phyloP scores from a whole-genome alignment of 2,888 invertebrate genomes.

The Metacarcinus magister region DNA sequence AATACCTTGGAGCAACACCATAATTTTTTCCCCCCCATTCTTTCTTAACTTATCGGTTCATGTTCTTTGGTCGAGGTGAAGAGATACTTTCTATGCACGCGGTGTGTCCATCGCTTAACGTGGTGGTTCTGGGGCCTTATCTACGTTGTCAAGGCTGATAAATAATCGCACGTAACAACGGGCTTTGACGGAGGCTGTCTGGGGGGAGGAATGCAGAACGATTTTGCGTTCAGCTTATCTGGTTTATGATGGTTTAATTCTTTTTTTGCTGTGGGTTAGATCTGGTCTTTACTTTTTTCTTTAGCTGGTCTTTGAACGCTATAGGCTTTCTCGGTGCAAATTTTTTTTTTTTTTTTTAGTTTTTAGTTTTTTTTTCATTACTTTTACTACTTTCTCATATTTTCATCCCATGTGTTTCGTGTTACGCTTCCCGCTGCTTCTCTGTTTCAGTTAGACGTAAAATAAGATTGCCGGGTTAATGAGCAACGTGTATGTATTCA shows the following conservation, averaged over 20 bases:
- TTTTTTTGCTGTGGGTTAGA: neutral
- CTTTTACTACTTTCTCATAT: neutral
- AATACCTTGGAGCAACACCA: neutral
- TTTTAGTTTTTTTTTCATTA: neutral
- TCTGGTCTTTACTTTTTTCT: neutral
- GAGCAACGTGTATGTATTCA: neutral
- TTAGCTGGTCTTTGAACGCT: too few species aligned
- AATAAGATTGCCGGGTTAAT: neutral
- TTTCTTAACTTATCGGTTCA: neutral
- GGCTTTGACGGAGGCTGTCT: neutral
- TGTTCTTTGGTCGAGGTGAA: neutral
- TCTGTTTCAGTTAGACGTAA: neutral
- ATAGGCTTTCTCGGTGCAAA: neutral
- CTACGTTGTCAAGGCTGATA: neutral
- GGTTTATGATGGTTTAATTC: conserved; percentile 6
- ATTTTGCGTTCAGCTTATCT: neutral
- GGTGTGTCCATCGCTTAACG: neutral
- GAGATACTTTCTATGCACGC: neutral
- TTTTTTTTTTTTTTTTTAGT: neutral
- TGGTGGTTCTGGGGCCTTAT: neutral
- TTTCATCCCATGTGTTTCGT: neutral
- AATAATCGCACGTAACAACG: neutral
- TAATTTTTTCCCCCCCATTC: neutral
- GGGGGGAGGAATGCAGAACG: neutral
- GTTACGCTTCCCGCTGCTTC: too few species aligned